Conservation (phyloP, 1,140 invertebrate species). For the Lerema accius region DNA sequence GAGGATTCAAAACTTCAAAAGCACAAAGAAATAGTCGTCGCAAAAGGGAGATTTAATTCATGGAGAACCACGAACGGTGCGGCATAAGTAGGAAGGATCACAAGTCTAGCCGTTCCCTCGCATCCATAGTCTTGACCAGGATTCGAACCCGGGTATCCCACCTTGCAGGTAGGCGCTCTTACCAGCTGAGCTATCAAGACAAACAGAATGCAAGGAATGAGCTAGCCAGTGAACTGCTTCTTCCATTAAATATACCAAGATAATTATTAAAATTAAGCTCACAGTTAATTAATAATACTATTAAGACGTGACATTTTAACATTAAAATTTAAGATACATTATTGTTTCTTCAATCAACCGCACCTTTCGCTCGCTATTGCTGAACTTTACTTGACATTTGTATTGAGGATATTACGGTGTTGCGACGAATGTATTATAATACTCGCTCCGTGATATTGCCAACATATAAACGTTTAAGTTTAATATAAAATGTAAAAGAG, state of each 20-base stretch:
- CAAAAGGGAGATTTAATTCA: too few species aligned
- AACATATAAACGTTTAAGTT: neutral
- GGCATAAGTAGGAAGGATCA: conserved; percentile 26
- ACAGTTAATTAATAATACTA: neutral
- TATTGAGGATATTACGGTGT: conserved; percentile 19
- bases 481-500: neutral
- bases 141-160: conserved; percentile 80
- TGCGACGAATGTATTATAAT: conserved; percentile 2
- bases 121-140: conserved; percentile 79
- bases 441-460: neutral
- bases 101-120: conserved; percentile 40
- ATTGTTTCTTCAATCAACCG: conserved; percentile 30
- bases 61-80: too few species aligned
- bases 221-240: conserved; percentile 9
- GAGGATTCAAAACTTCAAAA: conserved; percentile 44
- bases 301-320: neutral
- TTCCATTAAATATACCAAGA: too few species aligned
- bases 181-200: conserved; percentile 82
- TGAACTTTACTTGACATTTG: conserved; percentile 38
- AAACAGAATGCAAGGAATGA: conserved; percentile 61
- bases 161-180: conserved; percentile 70
- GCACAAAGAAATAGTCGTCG: too few species aligned
- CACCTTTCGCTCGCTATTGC: conserved; percentile 21
- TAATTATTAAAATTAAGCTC: neutral
- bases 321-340: neutral